Evolutionary conservation across 1,140 invertebrate genomes (phyloP).

Genomic region (Tenebrio molitor): DNA sequence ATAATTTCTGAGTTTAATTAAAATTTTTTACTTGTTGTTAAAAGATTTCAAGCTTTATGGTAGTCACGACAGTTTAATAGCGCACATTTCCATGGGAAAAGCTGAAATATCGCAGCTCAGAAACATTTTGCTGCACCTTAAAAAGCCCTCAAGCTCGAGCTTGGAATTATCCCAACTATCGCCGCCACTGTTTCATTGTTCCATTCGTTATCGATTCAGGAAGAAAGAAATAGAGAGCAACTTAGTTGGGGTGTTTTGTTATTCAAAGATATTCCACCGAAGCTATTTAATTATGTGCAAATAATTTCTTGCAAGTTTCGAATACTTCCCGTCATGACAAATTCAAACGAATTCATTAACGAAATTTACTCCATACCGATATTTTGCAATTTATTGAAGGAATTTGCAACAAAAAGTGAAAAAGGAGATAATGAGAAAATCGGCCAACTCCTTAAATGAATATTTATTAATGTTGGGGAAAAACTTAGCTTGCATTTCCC

Average conservation of each 20-base stretch:
- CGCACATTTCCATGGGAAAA: constrained; percentile 28
- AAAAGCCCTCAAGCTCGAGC: constrained; percentile 24
- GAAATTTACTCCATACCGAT: constrained; percentile 17
- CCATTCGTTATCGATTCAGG: constrained; percentile 37
- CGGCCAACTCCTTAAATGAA: constrained; percentile 22
- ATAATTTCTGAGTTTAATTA: constrained; percentile 38
- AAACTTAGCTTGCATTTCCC: constrained; percentile 43
- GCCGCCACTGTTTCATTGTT: constrained; percentile 37
- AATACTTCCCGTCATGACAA: constrained; percentile 20
- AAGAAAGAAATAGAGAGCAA: constrained; percentile 32
- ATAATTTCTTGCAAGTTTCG: constrained; percentile 26
- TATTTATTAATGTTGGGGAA: constrained; percentile 37
- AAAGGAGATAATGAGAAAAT: constrained; percentile 28
- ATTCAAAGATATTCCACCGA: constrained; percentile 34
- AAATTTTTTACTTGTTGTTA: constrained; percentile 31
- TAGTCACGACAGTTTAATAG: constrained; percentile 36
- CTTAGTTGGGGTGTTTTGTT: constrained; percentile 25
- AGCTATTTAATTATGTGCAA: constrained; percentile 37
- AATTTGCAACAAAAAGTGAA: constrained; percentile 23
- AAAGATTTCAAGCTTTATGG: constrained; percentile 31
- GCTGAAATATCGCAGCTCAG: constrained; percentile 26
- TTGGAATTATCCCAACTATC: constrained; percentile 36
- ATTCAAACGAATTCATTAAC: constrained; percentile 28
- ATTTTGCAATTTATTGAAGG: constrained; percentile 22
- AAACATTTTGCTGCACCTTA: constrained; percentile 31